A percentile compares a stretch with the other conserved stretches of the same genome.
phyloP scores from a whole-genome alignment of 1,140 invertebrate genomes.

The Drosophila varians region DNA sequence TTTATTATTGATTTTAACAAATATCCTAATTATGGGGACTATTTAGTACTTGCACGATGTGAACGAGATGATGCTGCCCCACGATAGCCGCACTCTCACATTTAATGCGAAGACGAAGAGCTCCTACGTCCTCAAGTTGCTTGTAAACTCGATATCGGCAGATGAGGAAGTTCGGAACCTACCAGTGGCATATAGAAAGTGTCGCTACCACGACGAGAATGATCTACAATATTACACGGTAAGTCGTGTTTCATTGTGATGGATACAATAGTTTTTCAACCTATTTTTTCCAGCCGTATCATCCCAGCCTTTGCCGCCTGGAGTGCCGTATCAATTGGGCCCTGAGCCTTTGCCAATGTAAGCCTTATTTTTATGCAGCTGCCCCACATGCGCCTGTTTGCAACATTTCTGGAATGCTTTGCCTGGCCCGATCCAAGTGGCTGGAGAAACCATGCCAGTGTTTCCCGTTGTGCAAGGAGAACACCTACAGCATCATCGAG shows the following conservation, averaged over 20 bases:
- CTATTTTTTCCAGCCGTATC: constrained; percentile 46
- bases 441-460: constrained; percentile 51
- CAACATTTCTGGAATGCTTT: constrained; percentile 60
- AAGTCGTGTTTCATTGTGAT: neutral
- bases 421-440: constrained; percentile 61
- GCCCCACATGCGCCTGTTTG: constrained; percentile 43
- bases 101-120: constrained; percentile 31
- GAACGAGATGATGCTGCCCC: constrained; percentile 60
- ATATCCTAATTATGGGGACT: neutral
- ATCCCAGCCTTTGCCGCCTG: constrained; percentile 66
- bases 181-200: constrained; percentile 73
- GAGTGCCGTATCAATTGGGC: constrained; percentile 72
- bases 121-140: constrained; percentile 50
- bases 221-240: constrained; percentile 61
- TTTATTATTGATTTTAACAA: neutral
- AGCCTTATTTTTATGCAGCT: constrained; percentile 70
- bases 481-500: constrained; percentile 47
- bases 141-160: constrained; percentile 48
- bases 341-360: constrained; percentile 58
- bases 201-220: constrained; percentile 67
- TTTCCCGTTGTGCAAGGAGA: constrained; percentile 57
- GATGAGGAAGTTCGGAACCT: constrained; percentile 65
- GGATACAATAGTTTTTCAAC: too few species aligned
- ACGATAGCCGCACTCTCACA: constrained; percentile 47
- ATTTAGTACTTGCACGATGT: constrained; percentile 67